Conservation (phyloP, 2,113 vertebrate genomes). For the Ibidorhyncha struthersii region DNA sequence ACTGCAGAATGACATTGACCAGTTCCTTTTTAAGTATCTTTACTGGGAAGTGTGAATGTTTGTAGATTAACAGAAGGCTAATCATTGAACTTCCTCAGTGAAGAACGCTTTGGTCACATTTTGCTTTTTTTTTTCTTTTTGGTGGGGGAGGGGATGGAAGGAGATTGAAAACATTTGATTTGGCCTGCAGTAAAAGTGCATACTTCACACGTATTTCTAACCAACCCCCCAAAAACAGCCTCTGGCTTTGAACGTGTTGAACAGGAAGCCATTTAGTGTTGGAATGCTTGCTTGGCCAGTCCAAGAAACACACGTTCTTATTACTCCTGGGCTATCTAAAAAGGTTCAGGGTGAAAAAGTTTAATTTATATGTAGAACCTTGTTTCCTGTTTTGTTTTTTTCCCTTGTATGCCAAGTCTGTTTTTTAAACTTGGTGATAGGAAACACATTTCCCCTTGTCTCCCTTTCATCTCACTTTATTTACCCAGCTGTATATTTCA, state of each 20-base stretch:
- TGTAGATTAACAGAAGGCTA: conserved; percentile 70
- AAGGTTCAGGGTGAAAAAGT: conserved; percentile 78
- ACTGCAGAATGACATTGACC: conserved; percentile 43
- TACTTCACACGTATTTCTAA: conserved; percentile 88
- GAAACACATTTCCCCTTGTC: conserved; percentile 73
- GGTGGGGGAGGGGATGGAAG: background rate
- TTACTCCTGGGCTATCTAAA: conserved; percentile 82
- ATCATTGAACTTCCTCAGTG: conserved; percentile 72
- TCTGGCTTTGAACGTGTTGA: conserved; percentile 87
- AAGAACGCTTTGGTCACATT: conserved; percentile 77
- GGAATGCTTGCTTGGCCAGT: conserved; percentile 88
- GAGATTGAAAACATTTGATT: conserved; percentile 88
- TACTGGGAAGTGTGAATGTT: conserved; percentile 76
- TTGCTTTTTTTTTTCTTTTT: conserved; percentile 19
- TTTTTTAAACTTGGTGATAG: conserved; percentile 75
- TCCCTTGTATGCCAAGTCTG: conserved; percentile 65
- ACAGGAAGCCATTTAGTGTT: conserved; percentile 94
- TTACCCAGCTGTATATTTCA: conserved; percentile 77
- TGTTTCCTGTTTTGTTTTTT: conserved; percentile 78
- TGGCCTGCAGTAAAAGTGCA: conserved; percentile 89
- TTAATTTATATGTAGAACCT: conserved; percentile 84
- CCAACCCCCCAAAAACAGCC: conserved; percentile 82
- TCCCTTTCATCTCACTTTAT: conserved; percentile 46
- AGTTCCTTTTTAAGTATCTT: conserved; percentile 76
- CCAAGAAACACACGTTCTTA: conserved; percentile 85